These are phyloP conservation scores for Enteromius fasciolatus DNA, from an alignment of 2,797 vertebrate genomes.

Conservation along the genomic window DNA sequence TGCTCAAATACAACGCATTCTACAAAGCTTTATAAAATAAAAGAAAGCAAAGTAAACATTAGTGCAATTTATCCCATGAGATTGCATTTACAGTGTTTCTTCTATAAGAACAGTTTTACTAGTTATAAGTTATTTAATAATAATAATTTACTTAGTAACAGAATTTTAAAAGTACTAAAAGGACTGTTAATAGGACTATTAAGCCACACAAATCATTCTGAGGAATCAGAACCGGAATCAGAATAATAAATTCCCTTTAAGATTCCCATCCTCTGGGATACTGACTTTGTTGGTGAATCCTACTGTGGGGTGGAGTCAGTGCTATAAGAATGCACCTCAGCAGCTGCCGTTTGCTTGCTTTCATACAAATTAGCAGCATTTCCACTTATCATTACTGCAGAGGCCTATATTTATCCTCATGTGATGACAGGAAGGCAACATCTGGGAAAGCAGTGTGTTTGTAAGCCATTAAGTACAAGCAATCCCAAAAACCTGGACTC, in stretches of 20 bases:
- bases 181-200: background rate
- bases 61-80: too few relatives aligned
- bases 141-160: background rate
- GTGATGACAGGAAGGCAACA: conserved; percentile 8
- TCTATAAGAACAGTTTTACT: background rate
- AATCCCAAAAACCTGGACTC: conserved; percentile 14
- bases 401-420: conserved; percentile 12
- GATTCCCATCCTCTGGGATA: background rate
- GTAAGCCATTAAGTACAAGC: conserved; percentile 1
- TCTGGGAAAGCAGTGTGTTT: background rate
- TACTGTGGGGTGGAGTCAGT: background rate
- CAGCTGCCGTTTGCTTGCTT: background rate
- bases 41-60: background rate
- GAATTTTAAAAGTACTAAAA: conserved; percentile 1
- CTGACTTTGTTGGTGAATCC: background rate
- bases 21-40: background rate
- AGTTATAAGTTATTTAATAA: background rate
- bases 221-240: background rate
- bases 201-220: background rate
- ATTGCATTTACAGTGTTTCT: background rate
- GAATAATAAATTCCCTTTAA: background rate
- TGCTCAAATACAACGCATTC: background rate
- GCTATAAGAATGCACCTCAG: background rate
- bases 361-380: conserved; percentile 24
- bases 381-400: conserved; percentile 12